phyloP scores from a whole-genome alignment of 2,797 vertebrate species.

The Linurgus olivaceus region DNA sequence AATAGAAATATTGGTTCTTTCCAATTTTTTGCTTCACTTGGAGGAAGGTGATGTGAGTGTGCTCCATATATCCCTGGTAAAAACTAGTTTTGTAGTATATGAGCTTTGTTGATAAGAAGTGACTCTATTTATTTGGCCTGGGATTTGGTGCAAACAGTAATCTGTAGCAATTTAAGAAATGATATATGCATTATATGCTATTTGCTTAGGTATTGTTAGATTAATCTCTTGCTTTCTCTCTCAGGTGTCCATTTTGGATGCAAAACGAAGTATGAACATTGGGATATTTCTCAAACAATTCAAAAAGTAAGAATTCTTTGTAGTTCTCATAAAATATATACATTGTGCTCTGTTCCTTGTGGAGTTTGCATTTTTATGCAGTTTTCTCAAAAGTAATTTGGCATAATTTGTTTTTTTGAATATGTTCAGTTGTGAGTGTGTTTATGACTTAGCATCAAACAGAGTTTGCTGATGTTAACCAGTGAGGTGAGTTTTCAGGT shows the following conservation, averaged over 20 bases:
- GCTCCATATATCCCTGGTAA: background rate
- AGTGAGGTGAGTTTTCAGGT: background rate
- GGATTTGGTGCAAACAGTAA: background rate
- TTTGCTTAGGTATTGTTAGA: background rate
- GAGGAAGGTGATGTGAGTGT: background rate
- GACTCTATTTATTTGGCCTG: background rate
- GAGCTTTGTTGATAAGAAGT: background rate
- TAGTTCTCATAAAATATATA: background rate
- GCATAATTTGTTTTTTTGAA: background rate
- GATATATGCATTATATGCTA: background rate
- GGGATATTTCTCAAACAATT: slow-evolving; percentile 99
- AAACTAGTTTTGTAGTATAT: background rate
- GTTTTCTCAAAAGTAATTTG: background rate
- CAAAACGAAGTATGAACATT: slow-evolving; percentile 97
- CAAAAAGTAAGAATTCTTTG: slow-evolving; percentile 87
- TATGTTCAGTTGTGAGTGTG: background rate
- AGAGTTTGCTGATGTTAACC: background rate
- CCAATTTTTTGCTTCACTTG: background rate
- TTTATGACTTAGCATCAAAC: background rate
- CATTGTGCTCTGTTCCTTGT: background rate
- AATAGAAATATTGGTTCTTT: background rate
- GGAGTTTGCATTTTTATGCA: background rate
- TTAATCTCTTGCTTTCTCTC: slow-evolving; percentile 23
- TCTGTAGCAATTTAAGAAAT: background rate
- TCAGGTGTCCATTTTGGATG: slow-evolving; percentile 92